Base-by-base conservation (phyloP, 2,797 vertebrate genomes). In the Nyctalus aviator region DNA sequence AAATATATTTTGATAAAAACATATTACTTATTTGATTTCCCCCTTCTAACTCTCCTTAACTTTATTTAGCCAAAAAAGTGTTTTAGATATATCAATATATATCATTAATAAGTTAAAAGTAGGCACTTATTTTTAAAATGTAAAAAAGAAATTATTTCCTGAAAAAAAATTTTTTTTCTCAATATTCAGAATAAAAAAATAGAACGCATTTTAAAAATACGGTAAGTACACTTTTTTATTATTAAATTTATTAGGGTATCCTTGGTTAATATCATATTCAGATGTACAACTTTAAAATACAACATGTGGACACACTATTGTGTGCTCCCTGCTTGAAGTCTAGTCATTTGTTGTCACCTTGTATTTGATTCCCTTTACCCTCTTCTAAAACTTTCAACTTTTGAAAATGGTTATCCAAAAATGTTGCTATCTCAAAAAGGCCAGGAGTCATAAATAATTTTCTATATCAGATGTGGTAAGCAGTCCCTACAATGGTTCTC, bases 1-100 rank as follows among this genome's bases (percentile, higher is more conserved):
- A 91, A 93, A 50, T 12, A 89, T 55, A 23, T 50, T 72, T 95
- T 92, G 9, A 46, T 71, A 64, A 82, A 83, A 32, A 57, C n/a
- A 66, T 25, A 59, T 75, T 73, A 68, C 21, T 89, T 75, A 23
- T 57, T 82, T 75, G 20, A 32, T 30, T 82, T 95, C 90, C 66
- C 8, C 27, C 27, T 27, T 57, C 46, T 76, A 27, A 64, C 11
- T 76, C 4, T 10, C 71, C 25, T 84, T 73, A 84, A 79, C 37
- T 81, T 84, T 76, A 27, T 76, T 88, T 72, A 89, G 37, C 37
- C 32, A 90, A 66, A 68, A 84, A 84, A 37, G 7, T 20, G 32
- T 79, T 90, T 71, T 81, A 76, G 66, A 14, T 46, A 23, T 68
- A 48, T 76, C 5, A 12, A 72, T 44, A 79, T 81, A n/a, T 44